phyloP scores from a whole-genome alignment of 2,797 vertebrate species.

The Sebastes glaucus region DNA sequence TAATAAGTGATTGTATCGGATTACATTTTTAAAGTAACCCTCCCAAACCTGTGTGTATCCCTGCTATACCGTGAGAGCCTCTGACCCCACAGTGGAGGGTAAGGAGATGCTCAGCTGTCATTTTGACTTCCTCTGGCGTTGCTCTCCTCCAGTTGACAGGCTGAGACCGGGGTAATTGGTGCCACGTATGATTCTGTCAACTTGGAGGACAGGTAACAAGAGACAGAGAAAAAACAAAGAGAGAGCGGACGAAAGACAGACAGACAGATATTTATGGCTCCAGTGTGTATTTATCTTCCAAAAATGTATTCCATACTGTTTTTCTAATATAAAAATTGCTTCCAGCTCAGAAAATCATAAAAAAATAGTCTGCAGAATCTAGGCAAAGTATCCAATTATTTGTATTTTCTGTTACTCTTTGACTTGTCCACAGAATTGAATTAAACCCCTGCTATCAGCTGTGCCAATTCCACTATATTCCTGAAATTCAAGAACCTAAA shows the following conservation, averaged over 20 bases:
- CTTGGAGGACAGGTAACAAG: slow-evolving; percentile 45
- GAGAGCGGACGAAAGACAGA: not conserved
- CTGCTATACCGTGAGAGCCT: not conserved
- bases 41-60: not conserved
- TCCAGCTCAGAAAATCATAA: not conserved
- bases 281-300: not conserved
- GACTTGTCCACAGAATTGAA: not conserved
- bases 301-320: not conserved
- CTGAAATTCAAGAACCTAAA: not conserved
- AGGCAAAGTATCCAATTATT: not conserved
- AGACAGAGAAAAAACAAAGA: slow-evolving; percentile 22
- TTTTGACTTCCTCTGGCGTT: slow-evolving; percentile 33
- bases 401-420: not conserved
- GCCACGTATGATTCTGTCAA: slow-evolving; percentile 61
- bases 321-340: not conserved
- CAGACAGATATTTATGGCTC: not conserved
- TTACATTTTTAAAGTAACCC: not conserved
- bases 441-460: not conserved
- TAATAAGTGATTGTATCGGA: not conserved
- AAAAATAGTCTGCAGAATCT: not conserved
- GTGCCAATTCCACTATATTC: not conserved
- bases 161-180: slow-evolving; percentile 60
- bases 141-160: slow-evolving; percentile 37
- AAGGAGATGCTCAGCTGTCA: slow-evolving; percentile 44
- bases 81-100: slow-evolving; percentile 23